phyloP scores from a whole-genome alignment of 2,113 vertebrate species.

The Terrapene triunguis region DNA sequence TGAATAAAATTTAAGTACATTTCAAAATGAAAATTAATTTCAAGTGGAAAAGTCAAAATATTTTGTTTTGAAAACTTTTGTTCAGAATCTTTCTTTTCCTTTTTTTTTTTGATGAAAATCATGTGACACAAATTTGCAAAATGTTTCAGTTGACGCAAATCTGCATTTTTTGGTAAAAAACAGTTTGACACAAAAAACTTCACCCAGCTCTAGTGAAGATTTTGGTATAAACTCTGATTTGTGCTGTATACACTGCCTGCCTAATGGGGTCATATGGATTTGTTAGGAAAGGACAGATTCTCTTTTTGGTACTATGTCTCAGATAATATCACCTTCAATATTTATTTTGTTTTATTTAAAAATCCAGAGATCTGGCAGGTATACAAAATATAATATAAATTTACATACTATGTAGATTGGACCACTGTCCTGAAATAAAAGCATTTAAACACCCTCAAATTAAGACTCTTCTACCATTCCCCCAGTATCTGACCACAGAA shows the following conservation, averaged over 20 bases:
- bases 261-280: not conserved
- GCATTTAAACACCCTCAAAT: not conserved
- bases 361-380: not conserved
- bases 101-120: not conserved
- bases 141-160: not conserved
- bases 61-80: not conserved
- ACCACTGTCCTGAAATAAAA: not conserved
- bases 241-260: not conserved
- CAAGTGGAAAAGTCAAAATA: not conserved
- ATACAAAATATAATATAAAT: not conserved
- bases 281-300: not conserved
- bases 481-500: not conserved
- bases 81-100: too few relatives aligned
- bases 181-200: not conserved
- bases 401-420: not conserved
- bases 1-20: not conserved
- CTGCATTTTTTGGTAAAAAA: not conserved
- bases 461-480: not conserved
- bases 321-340: not conserved
- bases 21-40: not conserved
- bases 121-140: not conserved
- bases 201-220: not conserved
- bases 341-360: not conserved
- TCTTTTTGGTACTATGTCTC: not conserved
- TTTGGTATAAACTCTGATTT: not conserved